A percentile compares a stretch with the other conserved stretches of the same genome.
Evolutionary conservation across 1,140 invertebrate species (phyloP).

Genomic region (Sarcophaga bullata): DNA sequence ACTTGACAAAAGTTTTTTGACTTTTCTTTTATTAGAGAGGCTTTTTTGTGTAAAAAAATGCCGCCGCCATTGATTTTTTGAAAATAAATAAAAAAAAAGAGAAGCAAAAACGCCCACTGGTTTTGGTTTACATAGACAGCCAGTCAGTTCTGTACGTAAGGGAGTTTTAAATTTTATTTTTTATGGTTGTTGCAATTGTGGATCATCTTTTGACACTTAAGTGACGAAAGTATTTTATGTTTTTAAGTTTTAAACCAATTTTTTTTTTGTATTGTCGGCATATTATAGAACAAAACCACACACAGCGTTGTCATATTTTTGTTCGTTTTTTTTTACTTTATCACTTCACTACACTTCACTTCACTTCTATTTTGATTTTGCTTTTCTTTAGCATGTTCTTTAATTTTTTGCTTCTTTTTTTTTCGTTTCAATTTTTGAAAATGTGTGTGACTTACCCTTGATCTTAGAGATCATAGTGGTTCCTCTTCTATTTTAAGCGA

Average conservation of each 20-base stretch:
- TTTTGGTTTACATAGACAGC: not conserved
- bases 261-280: not conserved
- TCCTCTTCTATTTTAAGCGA: not conserved
- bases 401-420: too few species aligned
- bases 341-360: too few species aligned
- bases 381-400: too few species aligned
- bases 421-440: not conserved
- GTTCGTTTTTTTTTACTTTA: too few species aligned
- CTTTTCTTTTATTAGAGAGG: not conserved
- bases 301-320: constrained; percentile 7
- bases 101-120: not conserved
- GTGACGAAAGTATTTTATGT: constrained; percentile 10
- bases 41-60: not conserved
- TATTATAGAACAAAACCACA: constrained; percentile 6
- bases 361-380: too few species aligned
- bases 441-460: constrained; percentile 20
- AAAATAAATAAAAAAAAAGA: not conserved
- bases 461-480: not conserved
- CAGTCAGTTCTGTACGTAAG: not conserved
- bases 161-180: not conserved
- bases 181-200: not conserved
- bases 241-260: not conserved
- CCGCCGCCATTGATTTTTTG: constrained; percentile 6
- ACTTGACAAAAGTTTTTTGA: constrained; percentile 3
- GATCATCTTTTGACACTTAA: constrained; percentile 22